Conservation (phyloP, 2,797 vertebrate genomes). For the Chelon auratus region DNA sequence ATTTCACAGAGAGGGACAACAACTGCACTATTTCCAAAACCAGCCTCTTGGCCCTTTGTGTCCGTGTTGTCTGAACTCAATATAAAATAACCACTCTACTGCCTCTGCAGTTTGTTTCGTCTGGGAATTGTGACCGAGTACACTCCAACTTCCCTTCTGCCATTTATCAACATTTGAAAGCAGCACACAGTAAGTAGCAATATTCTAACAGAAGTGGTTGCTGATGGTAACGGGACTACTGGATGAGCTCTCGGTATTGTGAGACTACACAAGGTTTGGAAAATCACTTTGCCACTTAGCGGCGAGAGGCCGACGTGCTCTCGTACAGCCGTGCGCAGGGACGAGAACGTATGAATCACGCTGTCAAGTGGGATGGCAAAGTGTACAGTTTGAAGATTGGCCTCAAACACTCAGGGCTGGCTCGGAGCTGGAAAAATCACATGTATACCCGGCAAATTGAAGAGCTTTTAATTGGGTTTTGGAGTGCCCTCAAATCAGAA, state of each 20-base stretch:
- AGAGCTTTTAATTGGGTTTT: constrained; percentile 76
- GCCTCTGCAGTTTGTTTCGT: constrained; percentile 44
- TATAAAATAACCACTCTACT: constrained; percentile 52
- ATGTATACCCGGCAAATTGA: constrained; percentile 65
- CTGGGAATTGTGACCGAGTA: constrained; percentile 41
- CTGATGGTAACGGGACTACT: constrained; percentile 51
- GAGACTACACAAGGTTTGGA: constrained; percentile 55
- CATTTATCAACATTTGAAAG: constrained; percentile 62
- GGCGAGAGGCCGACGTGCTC: constrained; percentile 66
- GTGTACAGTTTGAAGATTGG: constrained; percentile 57
- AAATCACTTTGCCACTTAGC: constrained; percentile 68
- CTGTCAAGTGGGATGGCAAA: constrained; percentile 54
- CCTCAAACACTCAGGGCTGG: constrained; percentile 42
- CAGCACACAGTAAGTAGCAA: constrained; percentile 47
- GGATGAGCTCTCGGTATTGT: constrained; percentile 47
- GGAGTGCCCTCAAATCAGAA: constrained; percentile 68
- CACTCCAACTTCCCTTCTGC: constrained; percentile 57
- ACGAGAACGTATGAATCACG: constrained; percentile 64
- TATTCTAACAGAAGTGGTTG: constrained; percentile 56
- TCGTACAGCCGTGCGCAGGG: constrained; percentile 47
- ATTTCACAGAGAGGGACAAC: constrained; percentile 21
- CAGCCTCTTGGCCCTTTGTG: constrained; percentile 30
- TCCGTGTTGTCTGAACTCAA: constrained; percentile 46
- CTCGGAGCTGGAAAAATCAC: constrained; percentile 38
- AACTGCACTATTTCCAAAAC: constrained; percentile 39